A percentile compares a stretch with the other conserved stretches of the same genome.
phyloP scores from a whole-genome alignment of 1,140 invertebrate genomes.

The Diabrotica undecimpunctata region DNA sequence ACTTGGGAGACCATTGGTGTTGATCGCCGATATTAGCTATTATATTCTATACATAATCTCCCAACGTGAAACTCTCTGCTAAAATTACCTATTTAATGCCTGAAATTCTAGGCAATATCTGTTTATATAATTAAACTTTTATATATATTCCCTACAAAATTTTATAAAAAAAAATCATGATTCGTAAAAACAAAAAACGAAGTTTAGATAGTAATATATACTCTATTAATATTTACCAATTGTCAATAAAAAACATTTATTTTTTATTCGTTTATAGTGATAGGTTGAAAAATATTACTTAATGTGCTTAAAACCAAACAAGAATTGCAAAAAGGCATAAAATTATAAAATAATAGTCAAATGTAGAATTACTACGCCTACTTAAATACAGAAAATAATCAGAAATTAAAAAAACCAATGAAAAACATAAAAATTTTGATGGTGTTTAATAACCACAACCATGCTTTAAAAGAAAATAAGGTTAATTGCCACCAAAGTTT shows the following conservation, averaged over 20 bases:
- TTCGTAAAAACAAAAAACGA: too few relatives aligned
- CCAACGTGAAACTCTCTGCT: too few relatives aligned
- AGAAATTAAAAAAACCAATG: background rate
- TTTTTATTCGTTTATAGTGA: background rate
- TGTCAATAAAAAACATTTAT: background rate
- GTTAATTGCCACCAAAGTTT: background rate
- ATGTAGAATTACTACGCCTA: constrained; percentile 5
- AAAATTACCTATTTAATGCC: too few relatives aligned
- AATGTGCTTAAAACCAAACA: background rate
- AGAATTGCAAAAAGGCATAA: constrained; percentile 16
- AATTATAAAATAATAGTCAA: background rate
- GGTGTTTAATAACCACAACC: background rate
- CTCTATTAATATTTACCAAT: too few relatives aligned
- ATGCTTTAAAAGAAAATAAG: background rate
- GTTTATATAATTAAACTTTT: too few relatives aligned
- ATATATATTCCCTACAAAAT: too few relatives aligned
- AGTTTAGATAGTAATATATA: too few relatives aligned
- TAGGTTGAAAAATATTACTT: background rate
- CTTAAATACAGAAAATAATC: constrained; percentile 15
- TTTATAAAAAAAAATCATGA: too few relatives aligned
- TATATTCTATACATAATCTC: too few relatives aligned
- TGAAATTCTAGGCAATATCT: too few relatives aligned
- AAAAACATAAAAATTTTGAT: background rate
- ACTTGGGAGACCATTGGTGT: too few relatives aligned
- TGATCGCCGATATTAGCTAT: too few relatives aligned